phyloP scores from a whole-genome alignment of 2,797 vertebrate species.

The Hozukius guyotensis region DNA sequence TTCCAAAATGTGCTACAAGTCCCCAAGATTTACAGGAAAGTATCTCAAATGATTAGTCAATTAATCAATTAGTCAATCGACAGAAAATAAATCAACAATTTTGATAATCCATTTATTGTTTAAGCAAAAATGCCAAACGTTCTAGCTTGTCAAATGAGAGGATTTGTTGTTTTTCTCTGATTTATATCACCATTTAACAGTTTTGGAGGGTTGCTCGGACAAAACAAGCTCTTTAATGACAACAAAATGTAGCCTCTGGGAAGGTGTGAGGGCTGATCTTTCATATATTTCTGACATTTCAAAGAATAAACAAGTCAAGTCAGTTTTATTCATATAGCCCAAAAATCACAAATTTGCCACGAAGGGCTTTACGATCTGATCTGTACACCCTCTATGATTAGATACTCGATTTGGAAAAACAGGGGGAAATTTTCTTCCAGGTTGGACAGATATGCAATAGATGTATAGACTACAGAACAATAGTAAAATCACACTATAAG shows the following conservation, averaged over 20 bases:
- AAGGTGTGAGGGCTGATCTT: neutral
- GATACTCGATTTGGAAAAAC: neutral
- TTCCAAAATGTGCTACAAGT: neutral
- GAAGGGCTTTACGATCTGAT: neutral
- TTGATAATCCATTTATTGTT: no score
- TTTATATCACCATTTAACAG: neutral
- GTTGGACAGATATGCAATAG: neutral
- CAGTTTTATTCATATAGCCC: neutral
- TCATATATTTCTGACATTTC: neutral
- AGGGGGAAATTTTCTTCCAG: rapidly evolving
- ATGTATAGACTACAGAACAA: neutral
- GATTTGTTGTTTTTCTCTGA: neutral
- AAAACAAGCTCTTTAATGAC: neutral
- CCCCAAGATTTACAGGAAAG: neutral
- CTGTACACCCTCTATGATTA: neutral
- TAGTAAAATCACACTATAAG: neutral
- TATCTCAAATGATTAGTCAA: rapidly evolving
- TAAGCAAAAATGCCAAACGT: neutral
- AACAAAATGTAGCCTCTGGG: no score
- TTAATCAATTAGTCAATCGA: neutral
- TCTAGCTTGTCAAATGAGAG: neutral
- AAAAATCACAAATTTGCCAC: neutral
- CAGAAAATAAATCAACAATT: neutral
- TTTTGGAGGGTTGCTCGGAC: neutral
- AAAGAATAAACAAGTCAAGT: rapidly evolving